phyloP scores from a whole-genome alignment of 2,797 vertebrate species.

The Coranthus polyacanthus region DNA sequence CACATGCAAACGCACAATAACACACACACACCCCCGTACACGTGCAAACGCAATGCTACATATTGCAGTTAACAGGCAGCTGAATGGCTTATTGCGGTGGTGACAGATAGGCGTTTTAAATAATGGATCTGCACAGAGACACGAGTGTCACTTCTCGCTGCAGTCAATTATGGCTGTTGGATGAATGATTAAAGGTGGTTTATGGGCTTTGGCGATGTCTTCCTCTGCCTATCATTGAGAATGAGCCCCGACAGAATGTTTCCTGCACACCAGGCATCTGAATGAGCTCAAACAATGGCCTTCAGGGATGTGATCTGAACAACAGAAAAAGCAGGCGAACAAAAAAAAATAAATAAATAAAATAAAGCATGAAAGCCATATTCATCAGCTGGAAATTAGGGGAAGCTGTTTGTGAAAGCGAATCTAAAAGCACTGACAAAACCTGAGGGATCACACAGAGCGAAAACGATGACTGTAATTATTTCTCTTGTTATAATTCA shows the following conservation, averaged over 20 bases:
- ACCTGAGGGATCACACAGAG: constrained; percentile 14
- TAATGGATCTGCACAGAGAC: constrained; percentile 65
- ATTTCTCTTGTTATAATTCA: not conserved
- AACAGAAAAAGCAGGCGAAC: constrained; percentile 11
- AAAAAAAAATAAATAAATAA: no score
- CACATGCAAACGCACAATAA: constrained; percentile 14
- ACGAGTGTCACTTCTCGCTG: constrained; percentile 62
- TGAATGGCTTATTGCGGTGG: constrained; percentile 45
- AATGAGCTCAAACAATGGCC: constrained; percentile 50
- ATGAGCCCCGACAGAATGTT: constrained; percentile 34
- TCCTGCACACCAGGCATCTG: constrained; percentile 50
- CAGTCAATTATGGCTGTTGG: constrained; percentile 66
- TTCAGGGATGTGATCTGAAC: constrained; percentile 37
- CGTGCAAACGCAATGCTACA: constrained; percentile 45
- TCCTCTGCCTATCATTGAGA: constrained; percentile 45
- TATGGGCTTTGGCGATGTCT: constrained; percentile 48
- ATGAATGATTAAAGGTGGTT: constrained; percentile 71
- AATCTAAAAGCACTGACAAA: constrained; percentile 13
- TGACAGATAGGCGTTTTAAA: constrained; percentile 67
- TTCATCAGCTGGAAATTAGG: constrained; percentile 35
- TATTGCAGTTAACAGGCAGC: constrained; percentile 49
- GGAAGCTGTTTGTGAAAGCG: constrained; percentile 36
- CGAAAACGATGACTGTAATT: constrained; percentile 7
- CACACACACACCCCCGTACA: constrained; percentile 37
- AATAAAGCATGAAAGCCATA: constrained; percentile 30